phyloP scores from a whole-genome alignment of 2,888 invertebrate species.

The Acanthosepion esculentum region DNA sequence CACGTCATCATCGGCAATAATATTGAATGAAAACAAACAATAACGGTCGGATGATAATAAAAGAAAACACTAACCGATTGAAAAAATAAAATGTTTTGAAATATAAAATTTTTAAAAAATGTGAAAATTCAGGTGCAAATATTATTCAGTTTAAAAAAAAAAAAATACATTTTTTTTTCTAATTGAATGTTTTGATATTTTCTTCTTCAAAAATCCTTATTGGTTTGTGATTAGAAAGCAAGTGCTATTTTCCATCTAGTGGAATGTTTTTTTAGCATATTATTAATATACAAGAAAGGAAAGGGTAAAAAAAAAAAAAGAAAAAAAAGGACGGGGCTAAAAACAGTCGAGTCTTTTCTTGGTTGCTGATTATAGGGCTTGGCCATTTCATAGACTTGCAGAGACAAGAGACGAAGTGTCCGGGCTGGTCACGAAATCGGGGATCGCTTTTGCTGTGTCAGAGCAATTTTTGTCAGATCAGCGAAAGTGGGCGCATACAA shows the following conservation, averaged over 20 bases:
- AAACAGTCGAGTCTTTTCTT: constrained; percentile 12
- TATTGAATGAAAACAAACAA: no score
- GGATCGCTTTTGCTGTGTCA: background rate
- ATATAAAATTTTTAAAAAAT: background rate
- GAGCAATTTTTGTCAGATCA: background rate
- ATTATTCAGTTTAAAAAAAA: background rate
- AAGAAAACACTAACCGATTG: no score
- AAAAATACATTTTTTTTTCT: background rate
- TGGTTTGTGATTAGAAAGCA: background rate
- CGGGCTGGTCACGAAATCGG: background rate
- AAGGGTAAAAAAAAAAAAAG: background rate
- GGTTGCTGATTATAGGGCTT: background rate
- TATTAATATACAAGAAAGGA: background rate
- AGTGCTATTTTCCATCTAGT: background rate
- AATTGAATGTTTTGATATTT: background rate
- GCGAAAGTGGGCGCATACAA: background rate
- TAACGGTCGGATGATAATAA: no score
- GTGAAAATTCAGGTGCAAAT: background rate
- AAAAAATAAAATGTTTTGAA: no score
- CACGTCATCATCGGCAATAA: no score
- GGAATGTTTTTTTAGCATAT: background rate
- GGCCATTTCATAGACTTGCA: constrained; percentile 18
- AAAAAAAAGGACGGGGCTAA: background rate
- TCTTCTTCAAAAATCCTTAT: background rate
- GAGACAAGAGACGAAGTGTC: constrained; percentile 25